phyloP scores from a whole-genome alignment of 1,140 invertebrate species.

The Lepidurus arcticus region DNA sequence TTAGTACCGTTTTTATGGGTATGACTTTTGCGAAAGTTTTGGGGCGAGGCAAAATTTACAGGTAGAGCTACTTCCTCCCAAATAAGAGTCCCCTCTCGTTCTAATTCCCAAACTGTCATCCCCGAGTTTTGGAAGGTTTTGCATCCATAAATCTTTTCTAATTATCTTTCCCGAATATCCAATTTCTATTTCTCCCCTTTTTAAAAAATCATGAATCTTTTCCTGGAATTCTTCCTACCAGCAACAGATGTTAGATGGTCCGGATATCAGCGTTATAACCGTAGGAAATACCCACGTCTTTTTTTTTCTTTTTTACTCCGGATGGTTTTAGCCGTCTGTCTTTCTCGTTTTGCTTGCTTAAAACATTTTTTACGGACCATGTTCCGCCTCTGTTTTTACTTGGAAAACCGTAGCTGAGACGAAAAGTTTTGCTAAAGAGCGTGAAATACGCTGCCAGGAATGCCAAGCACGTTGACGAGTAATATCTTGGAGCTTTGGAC shows the following conservation, averaged over 20 bases:
- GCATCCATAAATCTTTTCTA: background rate
- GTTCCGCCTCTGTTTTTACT: background rate
- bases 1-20: background rate
- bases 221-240: background rate
- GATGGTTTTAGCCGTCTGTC: background rate
- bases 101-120: background rate
- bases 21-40: constrained; percentile 1
- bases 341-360: constrained; percentile 8
- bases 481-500: background rate
- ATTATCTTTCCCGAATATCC: constrained; percentile 1
- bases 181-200: background rate
- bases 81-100: background rate
- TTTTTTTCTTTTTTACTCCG: background rate
- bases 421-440: background rate
- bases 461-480: background rate
- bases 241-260: background rate
- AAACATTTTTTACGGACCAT: background rate
- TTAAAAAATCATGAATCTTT: background rate
- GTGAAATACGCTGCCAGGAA: background rate
- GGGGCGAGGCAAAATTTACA: background rate
- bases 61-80: background rate
- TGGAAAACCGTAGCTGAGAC: background rate
- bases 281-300: background rate
- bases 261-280: background rate
- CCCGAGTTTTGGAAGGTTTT: background rate